A percentile compares a stretch with the other conserved stretches of the same genome.
These are phyloP conservation scores for Bothrops jararaca DNA, from an alignment of 2,113 vertebrate species.

Conservation along the genomic window DNA sequence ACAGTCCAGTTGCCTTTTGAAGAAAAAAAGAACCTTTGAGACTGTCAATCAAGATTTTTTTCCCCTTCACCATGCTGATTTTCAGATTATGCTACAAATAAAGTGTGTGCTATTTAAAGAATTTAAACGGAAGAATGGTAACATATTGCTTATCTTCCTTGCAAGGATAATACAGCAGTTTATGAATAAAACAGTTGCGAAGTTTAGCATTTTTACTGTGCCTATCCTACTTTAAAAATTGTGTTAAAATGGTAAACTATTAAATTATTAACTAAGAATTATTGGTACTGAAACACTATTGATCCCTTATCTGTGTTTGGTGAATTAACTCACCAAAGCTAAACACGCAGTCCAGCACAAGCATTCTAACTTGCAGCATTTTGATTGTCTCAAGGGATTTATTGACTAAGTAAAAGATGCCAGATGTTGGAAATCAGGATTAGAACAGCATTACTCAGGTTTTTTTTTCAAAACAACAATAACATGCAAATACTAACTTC, in stretches of 20 bases:
- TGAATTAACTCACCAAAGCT: neutral
- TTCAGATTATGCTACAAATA: neutral
- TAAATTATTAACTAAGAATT: neutral
- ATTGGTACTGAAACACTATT: neutral
- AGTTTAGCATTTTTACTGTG: neutral
- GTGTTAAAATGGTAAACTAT: neutral
- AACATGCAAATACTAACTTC: neutral
- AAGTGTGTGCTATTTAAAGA: neutral
- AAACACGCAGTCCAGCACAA: conserved; percentile 11
- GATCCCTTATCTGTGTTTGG: neutral
- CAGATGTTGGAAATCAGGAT: conserved; percentile 35
- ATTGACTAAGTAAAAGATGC: conserved; percentile 34
- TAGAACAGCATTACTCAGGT: conserved; percentile 11
- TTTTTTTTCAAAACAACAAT: neutral
- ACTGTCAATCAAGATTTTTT: neutral
- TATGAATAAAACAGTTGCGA: neutral
- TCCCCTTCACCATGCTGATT: too few relatives aligned
- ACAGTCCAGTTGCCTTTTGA: neutral
- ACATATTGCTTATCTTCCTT: neutral
- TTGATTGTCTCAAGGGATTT: conserved; percentile 5
- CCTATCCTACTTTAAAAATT: neutral
- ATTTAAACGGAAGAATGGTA: neutral
- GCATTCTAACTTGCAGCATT: conserved; percentile 25
- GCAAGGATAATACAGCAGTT: neutral
- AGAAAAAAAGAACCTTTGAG: neutral